Conservation (phyloP, 2,888 invertebrate genomes). For the Tenthredo scrophulariae region DNA sequence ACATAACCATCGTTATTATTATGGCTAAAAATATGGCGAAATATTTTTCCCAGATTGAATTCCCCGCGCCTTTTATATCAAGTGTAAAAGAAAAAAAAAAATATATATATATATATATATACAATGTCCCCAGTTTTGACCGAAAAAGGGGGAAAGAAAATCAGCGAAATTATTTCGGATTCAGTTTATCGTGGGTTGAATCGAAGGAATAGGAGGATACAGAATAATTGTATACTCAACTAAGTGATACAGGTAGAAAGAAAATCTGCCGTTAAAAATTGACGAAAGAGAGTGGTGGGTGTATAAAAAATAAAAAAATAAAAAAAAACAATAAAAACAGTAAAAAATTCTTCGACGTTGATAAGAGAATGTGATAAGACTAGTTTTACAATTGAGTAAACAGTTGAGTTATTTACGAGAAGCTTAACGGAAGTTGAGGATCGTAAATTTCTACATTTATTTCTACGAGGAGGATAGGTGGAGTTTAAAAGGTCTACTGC, state of each 20-base stretch:
- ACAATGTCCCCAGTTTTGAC: not conserved
- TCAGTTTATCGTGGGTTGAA: not conserved
- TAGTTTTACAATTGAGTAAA: conserved; percentile 49
- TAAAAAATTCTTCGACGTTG: conserved; percentile 32
- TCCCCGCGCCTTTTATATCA: not conserved
- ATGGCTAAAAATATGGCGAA: not conserved
- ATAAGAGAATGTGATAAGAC: conserved; percentile 30
- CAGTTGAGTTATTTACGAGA: conserved; percentile 47
- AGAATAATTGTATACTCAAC: not conserved
- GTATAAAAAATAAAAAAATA: not conserved
- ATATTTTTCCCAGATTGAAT: not conserved
- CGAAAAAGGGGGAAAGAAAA: not conserved
- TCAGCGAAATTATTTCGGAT: not conserved
- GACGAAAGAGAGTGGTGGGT: not conserved
- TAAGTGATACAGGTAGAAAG: too few species aligned
- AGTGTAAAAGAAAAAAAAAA: not conserved
- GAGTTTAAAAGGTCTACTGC: not conserved
- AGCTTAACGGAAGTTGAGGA: conserved; percentile 15
- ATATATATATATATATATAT: not conserved
- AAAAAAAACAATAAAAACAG: not conserved
- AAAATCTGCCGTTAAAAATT: not conserved
- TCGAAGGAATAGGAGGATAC: not conserved
- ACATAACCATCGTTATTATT: not conserved
- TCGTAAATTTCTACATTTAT: conserved; percentile 37
- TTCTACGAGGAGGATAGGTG: not conserved